Evolutionary conservation across 2,888 invertebrate species (phyloP).

Genomic region (Crematogaster levior): DNA sequence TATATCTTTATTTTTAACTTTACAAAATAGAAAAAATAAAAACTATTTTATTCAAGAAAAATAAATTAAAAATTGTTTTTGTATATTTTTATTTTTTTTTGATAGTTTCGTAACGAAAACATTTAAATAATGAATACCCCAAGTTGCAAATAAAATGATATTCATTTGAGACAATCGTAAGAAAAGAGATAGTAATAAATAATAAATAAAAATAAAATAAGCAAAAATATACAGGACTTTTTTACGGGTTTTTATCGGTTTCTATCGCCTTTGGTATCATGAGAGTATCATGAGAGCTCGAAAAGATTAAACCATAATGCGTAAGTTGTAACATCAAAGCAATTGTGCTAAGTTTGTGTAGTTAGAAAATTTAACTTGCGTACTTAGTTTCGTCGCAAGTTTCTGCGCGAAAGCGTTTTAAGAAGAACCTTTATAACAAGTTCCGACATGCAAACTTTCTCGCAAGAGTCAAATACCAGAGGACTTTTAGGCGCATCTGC

Average conservation of each 20-base stretch:
- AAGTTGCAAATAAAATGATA: not conserved
- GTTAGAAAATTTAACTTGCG: slow-evolving; percentile 41
- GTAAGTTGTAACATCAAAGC: slow-evolving; percentile 40
- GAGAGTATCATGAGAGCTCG: not conserved
- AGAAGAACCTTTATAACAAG: slow-evolving; percentile 42
- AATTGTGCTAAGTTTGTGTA: slow-evolving; percentile 23
- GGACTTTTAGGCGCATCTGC: slow-evolving; percentile 42
- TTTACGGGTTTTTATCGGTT: not conserved
- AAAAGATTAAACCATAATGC: slow-evolving; percentile 38
- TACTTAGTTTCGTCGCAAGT: slow-evolving; percentile 34
- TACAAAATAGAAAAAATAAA: not conserved
- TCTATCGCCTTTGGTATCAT: not conserved
- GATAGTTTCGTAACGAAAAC: not conserved
- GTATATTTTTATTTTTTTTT: not conserved
- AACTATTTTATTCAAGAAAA: not conserved
- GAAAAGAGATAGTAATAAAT: not conserved
- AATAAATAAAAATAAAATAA: not conserved
- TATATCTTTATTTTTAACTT: not conserved
- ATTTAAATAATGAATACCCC: not conserved
- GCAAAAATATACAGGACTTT: not conserved
- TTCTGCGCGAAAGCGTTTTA: slow-evolving; percentile 34
- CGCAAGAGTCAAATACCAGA: slow-evolving; percentile 23
- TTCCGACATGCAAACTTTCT: slow-evolving; percentile 39
- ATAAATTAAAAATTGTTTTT: not conserved
- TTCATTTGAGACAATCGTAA: not conserved